These are phyloP conservation scores for Lycaon pictus DNA, from an alignment of 2,113 vertebrate species.

Conservation along the genomic window DNA sequence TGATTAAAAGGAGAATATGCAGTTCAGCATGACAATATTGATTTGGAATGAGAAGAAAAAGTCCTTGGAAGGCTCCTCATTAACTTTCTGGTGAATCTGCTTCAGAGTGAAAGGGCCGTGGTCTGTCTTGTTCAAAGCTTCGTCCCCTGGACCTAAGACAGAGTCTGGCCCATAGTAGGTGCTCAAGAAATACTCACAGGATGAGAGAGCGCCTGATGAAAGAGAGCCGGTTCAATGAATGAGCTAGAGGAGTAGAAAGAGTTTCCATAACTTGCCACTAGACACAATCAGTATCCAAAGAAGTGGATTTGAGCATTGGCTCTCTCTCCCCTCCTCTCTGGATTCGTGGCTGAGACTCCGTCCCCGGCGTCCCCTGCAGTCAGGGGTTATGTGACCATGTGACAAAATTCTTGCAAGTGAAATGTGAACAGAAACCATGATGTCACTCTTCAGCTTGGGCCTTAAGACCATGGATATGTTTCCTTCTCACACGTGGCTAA, in stretches of 20 bases:
- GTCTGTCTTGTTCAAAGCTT: neutral
- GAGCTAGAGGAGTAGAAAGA: neutral
- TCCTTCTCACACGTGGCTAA: neutral
- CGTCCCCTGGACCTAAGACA: neutral
- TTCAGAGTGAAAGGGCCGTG: neutral
- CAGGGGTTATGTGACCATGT: neutral
- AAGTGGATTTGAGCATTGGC: neutral
- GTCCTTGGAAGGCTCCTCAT: neutral
- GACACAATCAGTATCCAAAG: neutral
- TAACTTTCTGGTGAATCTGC: neutral
- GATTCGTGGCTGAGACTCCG: neutral
- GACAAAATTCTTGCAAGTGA: neutral
- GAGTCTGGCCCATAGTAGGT: neutral
- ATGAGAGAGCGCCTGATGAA: neutral
- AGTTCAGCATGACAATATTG: neutral
- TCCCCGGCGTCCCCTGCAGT: neutral
- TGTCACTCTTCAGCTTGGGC: neutral
- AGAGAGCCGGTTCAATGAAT: neutral
- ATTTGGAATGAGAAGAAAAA: conserved; percentile 11
- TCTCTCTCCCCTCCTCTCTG: neutral
- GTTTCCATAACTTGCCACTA: neutral
- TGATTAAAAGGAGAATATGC: neutral
- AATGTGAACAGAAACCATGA: neutral
- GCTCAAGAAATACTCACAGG: neutral
- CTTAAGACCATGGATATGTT: neutral